Base-by-base conservation (phyloP, 2,888 invertebrate genomes). In the Tromatobia lineatoria region DNA sequence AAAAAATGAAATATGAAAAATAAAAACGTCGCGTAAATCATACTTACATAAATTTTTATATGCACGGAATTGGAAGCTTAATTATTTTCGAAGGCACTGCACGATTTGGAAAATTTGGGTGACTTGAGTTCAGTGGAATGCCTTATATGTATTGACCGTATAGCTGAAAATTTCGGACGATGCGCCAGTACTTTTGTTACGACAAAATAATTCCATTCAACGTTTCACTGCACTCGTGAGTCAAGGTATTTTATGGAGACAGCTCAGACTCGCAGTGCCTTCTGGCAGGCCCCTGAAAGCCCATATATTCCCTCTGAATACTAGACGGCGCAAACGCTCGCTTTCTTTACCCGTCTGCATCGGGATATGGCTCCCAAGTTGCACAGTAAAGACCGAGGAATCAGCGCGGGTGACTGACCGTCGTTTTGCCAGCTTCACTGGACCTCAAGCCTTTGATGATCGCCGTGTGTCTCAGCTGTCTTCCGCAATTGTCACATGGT, bases 221-320 rank as follows among this genome's bases (percentile, higher is more conserved):
- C 59, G 25, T 59, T 59, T 59, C 29, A n/a, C 29, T 59, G 59
- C 29, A 59, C 59, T 29, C 59, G 25, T 29, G 29, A 25, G 59
- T 59, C 29, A 29, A 59, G 59, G 29, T 59, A 13, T 59, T 59
- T 59, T 59, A 59, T 59, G 59, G 59, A 59, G 29, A 15, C 15
- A 59, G 59, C 59, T 59, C 59, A 25, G 25, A 2, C 57, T 10
- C 57, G 57, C 57, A 11, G 57, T 25, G 25, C 11, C 57, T 57
- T 25, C 25, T 25, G 25, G 25, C 57, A 25, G 29, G 29, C 25
- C 59, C 25, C 29, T 15, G 25, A 59, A 59, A 59, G 59, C 25
- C 59, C 25, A 59, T 59, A 59, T 59, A 59, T 59, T 59, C 29
- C 59, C 29, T 59, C 59, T 34, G 59, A 59, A 59, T 59, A 25